Base-by-base conservation (phyloP, 2,888 invertebrate species). In the Dasypolia templi region DNA sequence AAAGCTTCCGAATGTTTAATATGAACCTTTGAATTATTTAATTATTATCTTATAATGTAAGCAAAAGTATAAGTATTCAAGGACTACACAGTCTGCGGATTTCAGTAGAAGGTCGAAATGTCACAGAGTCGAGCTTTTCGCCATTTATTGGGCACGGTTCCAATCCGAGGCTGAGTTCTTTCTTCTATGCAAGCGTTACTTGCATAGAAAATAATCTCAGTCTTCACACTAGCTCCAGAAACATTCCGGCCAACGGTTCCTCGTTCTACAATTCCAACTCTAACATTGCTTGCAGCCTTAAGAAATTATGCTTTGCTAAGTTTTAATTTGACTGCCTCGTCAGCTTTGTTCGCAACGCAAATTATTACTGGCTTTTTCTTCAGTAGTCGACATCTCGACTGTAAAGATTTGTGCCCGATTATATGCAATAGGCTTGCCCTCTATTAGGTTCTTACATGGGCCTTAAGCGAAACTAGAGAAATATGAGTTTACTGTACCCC, bases 131-230 rank as follows among this genome's bases (percentile, higher is more conserved):
- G 44, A 32, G 35, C 44, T n/a, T 63, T 68, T 68, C 63, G 63
- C 63, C 39, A 74, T 78, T 70, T 81, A 74, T 70, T 74, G 70
- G 74, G 74, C 74, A 77, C 67, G 11, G 56, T 56, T 82, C 69
- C 78, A 74, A 82, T 61, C n/a, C 42, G n/a, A 67, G 19, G 12
- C 73, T n/a, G 22, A 64, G 63, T 29, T 66, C n/a, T n/a, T 59
- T 77, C 75, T 81, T 56, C 12, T n/a, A 14, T 2, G 26, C 26
- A 19, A 64, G 49, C n/a, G n/a, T n/a, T n/a, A n/a, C n/a, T n/a
- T n/a, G n/a, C n/a, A n/a, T n/a, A n/a, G n/a, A n/a, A n/a, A n/a
- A n/a, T n/a, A n/a, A n/a, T n/a, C n/a, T n/a, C n/a, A n/a, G n/a
- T n/a, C n/a, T 72, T 72, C 46, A 32, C 63, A 53, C 51, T 39